These are phyloP conservation scores for Anguilla pacifica DNA, from an alignment of 2,797 vertebrate genomes.

Conservation along the genomic window DNA sequence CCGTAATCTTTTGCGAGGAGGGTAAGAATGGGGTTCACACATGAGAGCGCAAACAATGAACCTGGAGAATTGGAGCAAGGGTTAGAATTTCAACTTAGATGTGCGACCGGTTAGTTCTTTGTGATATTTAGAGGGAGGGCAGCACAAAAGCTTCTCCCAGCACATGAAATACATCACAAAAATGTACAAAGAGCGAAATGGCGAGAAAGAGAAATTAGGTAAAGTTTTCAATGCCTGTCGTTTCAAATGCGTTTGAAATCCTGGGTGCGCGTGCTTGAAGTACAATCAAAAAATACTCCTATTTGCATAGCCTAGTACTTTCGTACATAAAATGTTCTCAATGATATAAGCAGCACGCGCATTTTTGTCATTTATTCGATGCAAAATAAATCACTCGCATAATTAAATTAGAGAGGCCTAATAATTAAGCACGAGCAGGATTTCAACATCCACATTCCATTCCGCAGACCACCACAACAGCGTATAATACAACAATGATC, in stretches of 20 bases:
- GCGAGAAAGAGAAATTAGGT: neutral
- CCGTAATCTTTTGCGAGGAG: neutral
- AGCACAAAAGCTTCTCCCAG: neutral
- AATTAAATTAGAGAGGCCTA: slow-evolving; percentile 14
- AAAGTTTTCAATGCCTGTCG: neutral
- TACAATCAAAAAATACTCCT: neutral
- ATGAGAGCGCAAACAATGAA: neutral
- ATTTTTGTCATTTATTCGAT: neutral
- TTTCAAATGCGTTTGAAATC: slow-evolving; percentile 11
- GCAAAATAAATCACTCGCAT: neutral
- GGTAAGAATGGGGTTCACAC: neutral
- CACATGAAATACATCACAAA: neutral
- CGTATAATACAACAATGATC: slow-evolving; percentile 10
- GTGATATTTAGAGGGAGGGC: neutral
- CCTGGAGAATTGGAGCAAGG: neutral
- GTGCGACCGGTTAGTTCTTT: neutral
- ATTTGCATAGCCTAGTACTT: neutral
- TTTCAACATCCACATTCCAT: slow-evolving; percentile 6
- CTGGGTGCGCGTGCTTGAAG: neutral
- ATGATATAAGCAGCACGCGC: neutral
- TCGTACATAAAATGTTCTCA: neutral
- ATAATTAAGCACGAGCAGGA: slow-evolving; percentile 21
- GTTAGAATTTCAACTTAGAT: neutral
- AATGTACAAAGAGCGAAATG: neutral
- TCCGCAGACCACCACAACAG: neutral